Evolutionary conservation across 2,113 vertebrate species (phyloP).

Genomic region (Prochilodus magdalenae): DNA sequence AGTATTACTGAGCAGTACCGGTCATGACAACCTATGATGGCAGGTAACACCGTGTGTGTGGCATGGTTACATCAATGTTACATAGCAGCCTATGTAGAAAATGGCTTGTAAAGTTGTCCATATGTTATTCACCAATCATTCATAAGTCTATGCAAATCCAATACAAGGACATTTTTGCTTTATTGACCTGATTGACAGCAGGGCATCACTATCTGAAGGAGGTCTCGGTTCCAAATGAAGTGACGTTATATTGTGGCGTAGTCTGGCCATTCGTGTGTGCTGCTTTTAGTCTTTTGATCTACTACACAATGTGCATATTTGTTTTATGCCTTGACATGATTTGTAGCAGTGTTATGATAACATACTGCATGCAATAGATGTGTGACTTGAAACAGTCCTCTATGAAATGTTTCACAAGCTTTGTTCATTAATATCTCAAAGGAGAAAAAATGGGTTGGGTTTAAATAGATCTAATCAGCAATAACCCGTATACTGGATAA

Average conservation of each 20-base stretch:
- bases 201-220: neutral
- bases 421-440: neutral
- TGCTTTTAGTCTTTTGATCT: neutral
- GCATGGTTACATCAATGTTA: no score
- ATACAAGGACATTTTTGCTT: neutral
- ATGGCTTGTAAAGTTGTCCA: neutral
- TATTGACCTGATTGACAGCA: neutral
- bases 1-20: no score
- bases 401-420: neutral
- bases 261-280: neutral
- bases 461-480: neutral
- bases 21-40: no score
- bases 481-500: neutral
- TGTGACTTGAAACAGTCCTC: neutral
- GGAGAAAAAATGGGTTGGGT: no score
- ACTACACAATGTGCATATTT: neutral
- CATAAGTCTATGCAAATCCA: slow-evolving; percentile 48
- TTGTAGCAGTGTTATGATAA: neutral
- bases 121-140: neutral
- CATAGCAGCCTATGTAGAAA: neutral
- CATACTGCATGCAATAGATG: slow-evolving; percentile 11
- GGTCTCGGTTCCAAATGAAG: neutral
- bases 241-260: neutral
- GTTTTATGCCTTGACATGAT: neutral
- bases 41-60: no score